phyloP scores from a whole-genome alignment of 2,888 invertebrate genomes.

The Rhodophaea formosa region DNA sequence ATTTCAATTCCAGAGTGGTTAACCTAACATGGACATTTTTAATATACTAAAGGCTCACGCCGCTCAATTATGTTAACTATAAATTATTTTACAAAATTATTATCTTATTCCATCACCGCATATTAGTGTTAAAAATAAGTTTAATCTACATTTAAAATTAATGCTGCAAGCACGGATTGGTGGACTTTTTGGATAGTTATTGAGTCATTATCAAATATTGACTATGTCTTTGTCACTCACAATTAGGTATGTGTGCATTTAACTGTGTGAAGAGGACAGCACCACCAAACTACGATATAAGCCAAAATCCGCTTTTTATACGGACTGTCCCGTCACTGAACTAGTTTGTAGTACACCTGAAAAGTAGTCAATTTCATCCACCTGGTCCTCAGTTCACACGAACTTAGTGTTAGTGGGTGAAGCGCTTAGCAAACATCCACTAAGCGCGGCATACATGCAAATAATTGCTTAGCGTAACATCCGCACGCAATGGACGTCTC shows the following conservation, averaged over 20 bases:
- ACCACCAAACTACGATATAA: too few species aligned
- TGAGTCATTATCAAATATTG: not conserved
- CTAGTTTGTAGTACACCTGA: too few species aligned
- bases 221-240: not conserved
- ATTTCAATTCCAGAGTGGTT: constrained; percentile 45
- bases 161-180: constrained; percentile 20
- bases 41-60: constrained; percentile 28
- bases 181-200: too few species aligned
- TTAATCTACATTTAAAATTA: constrained; percentile 15
- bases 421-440: not conserved
- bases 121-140: constrained; percentile 27
- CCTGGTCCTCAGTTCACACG: not conserved
- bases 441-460: not conserved
- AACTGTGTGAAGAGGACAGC: too few species aligned
- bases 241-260: too few species aligned
- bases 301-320: too few species aligned
- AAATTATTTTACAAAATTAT: constrained; percentile 31
- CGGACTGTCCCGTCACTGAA: too few species aligned
- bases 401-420: not conserved
- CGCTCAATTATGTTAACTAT: constrained; percentile 20
- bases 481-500: not conserved
- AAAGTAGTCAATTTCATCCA: too few species aligned
- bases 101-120: constrained; percentile 38
- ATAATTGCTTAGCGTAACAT: not conserved
- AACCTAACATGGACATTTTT: constrained; percentile 51